Conservation (phyloP, 2,113 vertebrate genomes). For the Oxyura jamaicensis region DNA sequence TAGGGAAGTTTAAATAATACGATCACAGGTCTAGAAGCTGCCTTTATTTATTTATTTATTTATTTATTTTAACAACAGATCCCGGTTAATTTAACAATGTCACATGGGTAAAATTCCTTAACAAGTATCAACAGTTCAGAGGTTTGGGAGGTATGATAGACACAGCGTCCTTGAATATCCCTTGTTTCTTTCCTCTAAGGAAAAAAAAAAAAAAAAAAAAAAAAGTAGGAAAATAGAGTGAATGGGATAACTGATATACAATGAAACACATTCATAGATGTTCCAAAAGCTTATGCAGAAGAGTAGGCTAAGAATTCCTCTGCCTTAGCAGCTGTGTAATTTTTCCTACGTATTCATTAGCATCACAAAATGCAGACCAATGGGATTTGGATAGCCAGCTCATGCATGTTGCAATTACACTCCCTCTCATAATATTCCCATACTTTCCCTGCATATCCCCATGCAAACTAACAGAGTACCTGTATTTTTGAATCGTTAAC, state of each 20-base stretch:
- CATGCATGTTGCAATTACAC: neutral
- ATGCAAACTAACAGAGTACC: neutral
- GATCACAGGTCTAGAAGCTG: neutral
- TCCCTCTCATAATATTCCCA: neutral
- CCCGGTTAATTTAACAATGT: neutral
- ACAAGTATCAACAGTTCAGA: neutral
- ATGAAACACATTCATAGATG: neutral
- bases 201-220: neutral
- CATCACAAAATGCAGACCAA: constrained; percentile 20
- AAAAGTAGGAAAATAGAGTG: neutral
- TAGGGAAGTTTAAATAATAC: neutral
- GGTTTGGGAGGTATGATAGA: neutral
- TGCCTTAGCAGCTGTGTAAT: constrained; percentile 1
- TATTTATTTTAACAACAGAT: neutral
- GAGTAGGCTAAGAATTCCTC: neutral
- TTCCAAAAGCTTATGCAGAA: neutral
- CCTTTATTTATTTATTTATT: neutral
- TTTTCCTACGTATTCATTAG: constrained; percentile 18
- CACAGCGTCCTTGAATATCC: neutral
- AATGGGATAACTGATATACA: neutral
- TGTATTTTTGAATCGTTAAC: neutral
- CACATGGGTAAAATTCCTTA: neutral
- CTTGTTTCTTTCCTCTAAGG: neutral
- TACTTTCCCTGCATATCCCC: neutral
- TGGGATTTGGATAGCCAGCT: neutral